Evolutionary conservation across 2,888 invertebrate genomes (phyloP), one percentile per base, ranked within the genome.

Genomic region (Blomia tropicalis): DNA sequence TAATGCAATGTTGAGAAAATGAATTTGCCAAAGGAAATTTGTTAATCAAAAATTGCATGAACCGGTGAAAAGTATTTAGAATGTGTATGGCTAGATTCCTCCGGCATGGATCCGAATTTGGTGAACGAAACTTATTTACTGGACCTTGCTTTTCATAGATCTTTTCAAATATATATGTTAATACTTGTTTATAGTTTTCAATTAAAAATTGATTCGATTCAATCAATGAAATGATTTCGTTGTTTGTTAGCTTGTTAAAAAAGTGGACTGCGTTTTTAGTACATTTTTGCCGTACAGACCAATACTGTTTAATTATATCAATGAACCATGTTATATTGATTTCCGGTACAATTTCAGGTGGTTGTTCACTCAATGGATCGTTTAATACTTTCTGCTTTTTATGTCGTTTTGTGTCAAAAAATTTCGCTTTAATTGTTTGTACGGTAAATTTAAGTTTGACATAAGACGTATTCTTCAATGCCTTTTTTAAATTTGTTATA

Each of bases 281-380:
- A n/a, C 22, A 11, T 11, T 7, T 11, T 27, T 47, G 51, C 22
- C 7, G 23, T 11, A 47, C 7, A 22, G 51, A 22, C 51, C 62
- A 62, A 25, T 62, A 62, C 41, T 41, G 53, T 7, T 2, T 54
- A 7, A 62, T 7, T 43, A 62, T 25, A 2, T 53, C 41, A 22
- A 62, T 27, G 43, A 62, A 62, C 62, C 62, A 62, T 1, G 41
- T 41, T 29, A 29, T 54, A 29, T 62, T 62, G n/a, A 54, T 36
- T 19, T 62, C 62, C 1, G 62, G 62, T 22, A 60, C 36, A 7
- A 47, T 19, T 11, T 27, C n/a, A n/a, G 14, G 14, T 19, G 7
- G 7, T 27, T 25, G 51, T 11, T 62, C 62, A 17, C 25, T 56
- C 43, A 62, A 43, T 43, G 62, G 62, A 43, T 62, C 51, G 7